Evolutionary conservation across 1,140 invertebrate species (phyloP).

Genomic region (Drosophila tropicalis): DNA sequence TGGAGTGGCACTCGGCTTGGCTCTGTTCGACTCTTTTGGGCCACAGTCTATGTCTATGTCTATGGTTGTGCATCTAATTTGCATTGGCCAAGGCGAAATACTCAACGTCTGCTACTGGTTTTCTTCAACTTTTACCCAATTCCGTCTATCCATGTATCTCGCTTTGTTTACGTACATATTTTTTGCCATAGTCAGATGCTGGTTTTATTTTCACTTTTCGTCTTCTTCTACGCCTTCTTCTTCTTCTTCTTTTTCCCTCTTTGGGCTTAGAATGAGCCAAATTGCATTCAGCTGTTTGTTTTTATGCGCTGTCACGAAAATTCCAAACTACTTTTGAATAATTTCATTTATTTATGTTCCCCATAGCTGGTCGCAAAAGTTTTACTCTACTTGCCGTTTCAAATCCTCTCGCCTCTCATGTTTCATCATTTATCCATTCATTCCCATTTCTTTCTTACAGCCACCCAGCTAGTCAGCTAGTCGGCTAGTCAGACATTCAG

Average conservation of each 20-base stretch:
- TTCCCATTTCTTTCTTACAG: not conserved
- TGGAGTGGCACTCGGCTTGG: constrained; percentile 29
- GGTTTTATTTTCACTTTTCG: constrained; percentile 61
- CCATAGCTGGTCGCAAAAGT: constrained; percentile 56
- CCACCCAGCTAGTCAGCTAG: constrained; percentile 19
- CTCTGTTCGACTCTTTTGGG: constrained; percentile 48
- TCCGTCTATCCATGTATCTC: constrained; percentile 22
- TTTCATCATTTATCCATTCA: constrained; percentile 14
- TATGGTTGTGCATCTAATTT: constrained; percentile 65
- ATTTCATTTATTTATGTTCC: constrained; percentile 78
- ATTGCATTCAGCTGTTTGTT: constrained; percentile 78
- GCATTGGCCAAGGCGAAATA: constrained; percentile 40
- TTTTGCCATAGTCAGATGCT: constrained; percentile 36
- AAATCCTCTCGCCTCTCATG: constrained; percentile 30
- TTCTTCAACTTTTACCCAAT: constrained; percentile 22
- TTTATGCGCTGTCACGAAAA: constrained; percentile 74
- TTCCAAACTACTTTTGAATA: constrained; percentile 76
- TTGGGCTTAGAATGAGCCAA: constrained; percentile 61
- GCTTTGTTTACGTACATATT: constrained; percentile 5
- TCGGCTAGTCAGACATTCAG: constrained; percentile 36
- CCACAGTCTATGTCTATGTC: not conserved
- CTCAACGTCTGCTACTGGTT: constrained; percentile 18
- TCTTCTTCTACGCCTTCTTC: constrained; percentile 22
- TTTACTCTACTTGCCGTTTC: constrained; percentile 37
- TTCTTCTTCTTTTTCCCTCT: too few species aligned